A percentile compares a stretch with the other conserved stretches of the same genome.
Evolutionary conservation across 1,140 invertebrate genomes (phyloP).

Genomic region (Catajapyx aquilonaris): DNA sequence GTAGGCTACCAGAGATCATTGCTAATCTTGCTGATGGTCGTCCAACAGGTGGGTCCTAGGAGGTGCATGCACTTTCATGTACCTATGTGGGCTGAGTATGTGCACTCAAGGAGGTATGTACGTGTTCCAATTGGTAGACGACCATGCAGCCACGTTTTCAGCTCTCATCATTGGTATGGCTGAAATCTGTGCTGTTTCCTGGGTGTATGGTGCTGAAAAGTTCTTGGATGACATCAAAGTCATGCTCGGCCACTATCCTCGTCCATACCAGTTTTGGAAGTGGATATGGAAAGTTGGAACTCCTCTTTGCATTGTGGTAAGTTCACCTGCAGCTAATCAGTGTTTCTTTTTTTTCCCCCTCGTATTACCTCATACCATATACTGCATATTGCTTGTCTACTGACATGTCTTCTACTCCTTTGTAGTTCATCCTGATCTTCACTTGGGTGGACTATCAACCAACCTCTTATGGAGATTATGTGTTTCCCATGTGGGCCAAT

Average conservation of each 20-base stretch:
- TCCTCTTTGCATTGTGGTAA: conserved; percentile 25
- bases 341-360: not conserved
- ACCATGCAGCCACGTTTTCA: conserved; percentile 65
- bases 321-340: conserved; percentile 8
- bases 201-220: conserved; percentile 41
- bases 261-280: conserved; percentile 24
- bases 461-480: conserved; percentile 31
- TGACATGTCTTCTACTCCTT: no score
- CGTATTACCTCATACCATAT: no score
- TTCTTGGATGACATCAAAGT: conserved; percentile 25
- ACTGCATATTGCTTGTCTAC: no score
- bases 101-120: conserved; percentile 48
- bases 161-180: conserved; percentile 50
- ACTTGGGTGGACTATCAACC: conserved; percentile 36
- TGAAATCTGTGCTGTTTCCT: conserved; percentile 41
- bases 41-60: conserved; percentile 36
- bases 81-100: conserved; percentile 42
- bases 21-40: no score
- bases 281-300: conserved; percentile 23
- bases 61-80: conserved; percentile 33
- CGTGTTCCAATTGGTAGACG: conserved; percentile 52
- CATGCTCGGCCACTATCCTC: conserved; percentile 27
- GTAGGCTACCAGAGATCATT: no score
- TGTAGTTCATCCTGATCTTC: conserved; percentile 42
- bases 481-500: conserved; percentile 42